Evolutionary conservation across 2,797 vertebrate species (phyloP).

Genomic region (Diglossa cyanea): DNA sequence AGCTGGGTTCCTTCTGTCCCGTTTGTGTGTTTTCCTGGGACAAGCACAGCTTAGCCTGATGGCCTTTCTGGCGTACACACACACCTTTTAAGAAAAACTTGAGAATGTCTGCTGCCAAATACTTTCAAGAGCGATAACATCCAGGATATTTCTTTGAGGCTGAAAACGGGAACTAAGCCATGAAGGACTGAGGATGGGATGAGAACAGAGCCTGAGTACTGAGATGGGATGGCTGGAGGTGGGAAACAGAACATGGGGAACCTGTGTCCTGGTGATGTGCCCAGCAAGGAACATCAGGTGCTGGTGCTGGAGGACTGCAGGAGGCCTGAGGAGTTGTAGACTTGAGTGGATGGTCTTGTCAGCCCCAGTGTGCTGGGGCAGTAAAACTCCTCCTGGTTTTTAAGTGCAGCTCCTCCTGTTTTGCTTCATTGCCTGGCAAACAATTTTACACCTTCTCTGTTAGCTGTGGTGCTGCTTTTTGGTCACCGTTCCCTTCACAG

Average conservation of each 20-base stretch:
- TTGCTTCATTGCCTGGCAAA: neutral
- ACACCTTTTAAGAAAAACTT: neutral
- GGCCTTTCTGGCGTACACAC: neutral
- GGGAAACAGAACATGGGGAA: neutral
- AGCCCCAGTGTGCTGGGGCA: neutral
- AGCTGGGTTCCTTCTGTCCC: neutral
- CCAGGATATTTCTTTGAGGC: neutral
- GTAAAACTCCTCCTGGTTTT: neutral
- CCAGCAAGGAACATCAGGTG: neutral
- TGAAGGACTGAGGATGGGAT: neutral
- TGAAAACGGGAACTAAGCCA: accelerated
- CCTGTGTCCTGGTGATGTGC: neutral
- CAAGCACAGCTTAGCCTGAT: neutral
- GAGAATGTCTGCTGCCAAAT: neutral
- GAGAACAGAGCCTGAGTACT: neutral
- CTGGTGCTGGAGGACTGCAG: neutral
- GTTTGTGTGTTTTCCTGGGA: neutral
- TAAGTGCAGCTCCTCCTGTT: neutral
- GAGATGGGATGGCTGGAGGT: accelerated
- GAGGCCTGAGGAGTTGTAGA: neutral
- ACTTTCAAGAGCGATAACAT: neutral
- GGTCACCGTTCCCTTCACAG: neutral
- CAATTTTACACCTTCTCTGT: neutral
- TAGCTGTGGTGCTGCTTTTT: neutral
- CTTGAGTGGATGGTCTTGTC: neutral